Evolutionary conservation across 1,140 invertebrate genomes (phyloP).

Genomic region (Drosophila nebulosa): DNA sequence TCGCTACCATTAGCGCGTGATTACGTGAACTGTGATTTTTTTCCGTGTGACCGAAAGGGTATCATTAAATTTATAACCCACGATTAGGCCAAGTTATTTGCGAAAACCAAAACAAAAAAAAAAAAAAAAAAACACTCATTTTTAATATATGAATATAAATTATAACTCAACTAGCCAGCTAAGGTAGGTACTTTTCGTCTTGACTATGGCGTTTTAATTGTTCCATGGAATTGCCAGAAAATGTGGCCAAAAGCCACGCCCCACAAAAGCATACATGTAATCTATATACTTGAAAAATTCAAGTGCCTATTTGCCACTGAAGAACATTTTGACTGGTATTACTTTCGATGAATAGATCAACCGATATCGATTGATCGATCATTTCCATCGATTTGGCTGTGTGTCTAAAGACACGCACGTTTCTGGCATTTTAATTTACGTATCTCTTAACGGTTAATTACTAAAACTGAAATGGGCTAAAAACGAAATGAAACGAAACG

Average conservation of each 20-base stretch:
- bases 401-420: background rate
- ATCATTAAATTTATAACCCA: slow-evolving; percentile 56
- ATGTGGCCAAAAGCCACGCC: background rate
- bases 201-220: slow-evolving; percentile 1
- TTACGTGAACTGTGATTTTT: slow-evolving; percentile 65
- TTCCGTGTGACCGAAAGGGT: slow-evolving; percentile 6
- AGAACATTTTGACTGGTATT: slow-evolving; percentile 27
- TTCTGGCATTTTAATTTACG: background rate
- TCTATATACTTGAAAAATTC: slow-evolving; percentile 11
- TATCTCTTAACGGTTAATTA: slow-evolving; percentile 15
- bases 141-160: slow-evolving; percentile 11
- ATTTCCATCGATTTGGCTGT: background rate
- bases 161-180: background rate
- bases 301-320: slow-evolving; percentile 36
- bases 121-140: background rate
- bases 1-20: slow-evolving; percentile 68
- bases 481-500: too few relatives aligned
- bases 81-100: slow-evolving; percentile 20
- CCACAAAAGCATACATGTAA: background rate
- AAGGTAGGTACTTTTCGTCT: background rate
- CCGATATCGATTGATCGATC: too few relatives aligned
- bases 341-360: too few relatives aligned
- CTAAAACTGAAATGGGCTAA: background rate
- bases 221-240: background rate
- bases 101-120: slow-evolving; percentile 13